These are phyloP conservation scores for Excalfactoria chinensis DNA, from an alignment of 2,113 vertebrate species.

Conservation along the genomic window DNA sequence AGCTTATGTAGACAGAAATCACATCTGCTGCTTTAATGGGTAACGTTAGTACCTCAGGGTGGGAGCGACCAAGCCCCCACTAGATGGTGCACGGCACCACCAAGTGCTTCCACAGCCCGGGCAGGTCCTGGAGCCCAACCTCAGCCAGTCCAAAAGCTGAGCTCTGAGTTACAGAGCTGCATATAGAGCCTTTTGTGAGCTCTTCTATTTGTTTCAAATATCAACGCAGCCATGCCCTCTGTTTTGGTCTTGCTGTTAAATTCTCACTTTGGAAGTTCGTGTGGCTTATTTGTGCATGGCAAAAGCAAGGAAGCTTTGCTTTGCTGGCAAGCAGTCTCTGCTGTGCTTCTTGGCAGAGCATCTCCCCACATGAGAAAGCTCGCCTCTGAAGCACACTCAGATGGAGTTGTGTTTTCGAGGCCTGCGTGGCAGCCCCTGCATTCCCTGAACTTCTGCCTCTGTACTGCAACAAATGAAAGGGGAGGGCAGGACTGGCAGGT, in stretches of 20 bases:
- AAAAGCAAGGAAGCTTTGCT: background rate
- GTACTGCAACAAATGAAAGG: background rate
- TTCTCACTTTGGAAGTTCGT: background rate
- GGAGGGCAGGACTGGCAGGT: background rate
- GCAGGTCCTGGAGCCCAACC: background rate
- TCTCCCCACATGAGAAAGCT: background rate
- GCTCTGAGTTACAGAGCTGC: fast-evolving
- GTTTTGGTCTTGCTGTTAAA: background rate
- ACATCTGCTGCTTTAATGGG: background rate
- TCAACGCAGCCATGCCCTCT: background rate
- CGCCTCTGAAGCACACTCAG: background rate
- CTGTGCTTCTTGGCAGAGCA: background rate
- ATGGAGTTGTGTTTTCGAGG: background rate
- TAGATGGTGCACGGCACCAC: conserved; percentile 28
- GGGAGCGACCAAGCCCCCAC: background rate
- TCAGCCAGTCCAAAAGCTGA: background rate
- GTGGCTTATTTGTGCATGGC: background rate
- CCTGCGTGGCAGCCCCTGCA: background rate
- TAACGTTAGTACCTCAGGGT: background rate
- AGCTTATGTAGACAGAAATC: background rate
- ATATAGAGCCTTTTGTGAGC: background rate
- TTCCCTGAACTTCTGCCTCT: background rate
- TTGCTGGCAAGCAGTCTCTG: background rate
- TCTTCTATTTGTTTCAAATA: background rate
- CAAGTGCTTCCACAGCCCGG: too few relatives aligned